A percentile compares a stretch with the other conserved stretches of the same genome.
Conservation (phyloP, 2,113 vertebrate genomes). For the Cyanocitta stelleri region DNA sequence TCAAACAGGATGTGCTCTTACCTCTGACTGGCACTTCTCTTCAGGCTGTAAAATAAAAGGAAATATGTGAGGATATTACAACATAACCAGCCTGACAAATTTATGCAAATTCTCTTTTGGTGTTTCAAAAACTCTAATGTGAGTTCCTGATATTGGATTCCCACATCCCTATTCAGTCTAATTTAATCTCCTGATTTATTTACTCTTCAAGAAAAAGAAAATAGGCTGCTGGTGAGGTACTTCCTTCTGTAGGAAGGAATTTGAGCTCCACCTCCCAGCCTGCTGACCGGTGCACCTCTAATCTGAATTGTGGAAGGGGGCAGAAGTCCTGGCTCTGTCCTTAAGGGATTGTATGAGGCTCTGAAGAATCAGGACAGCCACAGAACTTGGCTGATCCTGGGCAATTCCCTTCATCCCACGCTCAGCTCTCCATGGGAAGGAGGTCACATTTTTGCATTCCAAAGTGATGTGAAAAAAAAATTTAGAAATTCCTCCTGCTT, state of each 20-base stretch:
- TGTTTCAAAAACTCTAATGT: background rate
- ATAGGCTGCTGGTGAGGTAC: background rate
- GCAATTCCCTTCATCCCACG: rapidly evolving
- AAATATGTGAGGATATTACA: background rate
- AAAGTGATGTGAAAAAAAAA: background rate
- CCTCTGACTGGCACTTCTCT: conserved; percentile 98
- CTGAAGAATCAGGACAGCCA: background rate
- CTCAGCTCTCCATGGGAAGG: background rate
- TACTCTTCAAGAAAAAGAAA: background rate
- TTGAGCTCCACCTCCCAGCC: background rate
- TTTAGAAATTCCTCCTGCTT: background rate
- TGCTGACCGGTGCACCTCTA: background rate
- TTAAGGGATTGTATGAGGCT: background rate
- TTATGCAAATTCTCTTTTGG: background rate
- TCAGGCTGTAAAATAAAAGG: conserved; percentile 81
- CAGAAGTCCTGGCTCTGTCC: background rate
- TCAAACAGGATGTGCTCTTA: conserved; percentile 60
- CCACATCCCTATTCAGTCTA: background rate
- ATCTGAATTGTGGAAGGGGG: rapidly evolving
- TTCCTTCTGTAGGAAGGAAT: background rate
- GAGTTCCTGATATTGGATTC: background rate
- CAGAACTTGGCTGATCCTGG: background rate
- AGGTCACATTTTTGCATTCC: background rate
- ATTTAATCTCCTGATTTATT: background rate
- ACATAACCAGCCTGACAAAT: background rate